These are phyloP conservation scores for Crotalus viridis DNA, from an alignment of 2,113 vertebrate genomes.

Conservation along the genomic window DNA sequence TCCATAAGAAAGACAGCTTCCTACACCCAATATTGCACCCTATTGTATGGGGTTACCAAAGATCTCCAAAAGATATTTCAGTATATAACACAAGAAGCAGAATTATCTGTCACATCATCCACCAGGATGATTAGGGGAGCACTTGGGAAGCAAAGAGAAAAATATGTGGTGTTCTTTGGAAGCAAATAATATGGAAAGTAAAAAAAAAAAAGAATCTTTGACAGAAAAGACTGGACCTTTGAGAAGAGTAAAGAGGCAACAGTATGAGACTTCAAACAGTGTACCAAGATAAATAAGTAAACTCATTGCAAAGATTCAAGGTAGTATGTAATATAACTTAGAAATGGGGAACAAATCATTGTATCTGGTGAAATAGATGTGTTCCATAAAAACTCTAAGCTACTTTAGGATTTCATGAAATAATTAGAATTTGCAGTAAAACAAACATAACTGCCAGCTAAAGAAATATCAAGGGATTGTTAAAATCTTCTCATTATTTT, in stretches of 20 bases:
- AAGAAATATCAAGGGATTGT: not conserved
- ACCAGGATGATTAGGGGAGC: not conserved
- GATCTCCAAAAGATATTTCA: not conserved
- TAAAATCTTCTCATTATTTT: not conserved
- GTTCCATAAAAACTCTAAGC: not conserved
- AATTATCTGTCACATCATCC: not conserved
- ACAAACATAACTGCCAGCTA: not conserved
- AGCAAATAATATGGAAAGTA: slow-evolving; percentile 9
- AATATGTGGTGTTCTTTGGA: slow-evolving; percentile 1
- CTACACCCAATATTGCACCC: not conserved
- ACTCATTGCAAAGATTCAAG: slow-evolving; percentile 16
- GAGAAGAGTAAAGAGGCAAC: not conserved
- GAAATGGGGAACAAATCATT: not conserved
- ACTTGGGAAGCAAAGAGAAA: not conserved
- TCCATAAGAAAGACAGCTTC: not conserved
- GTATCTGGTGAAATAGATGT: slow-evolving; percentile 1
- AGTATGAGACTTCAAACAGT: slow-evolving; percentile 24
- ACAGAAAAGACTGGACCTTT: not conserved
- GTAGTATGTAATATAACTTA: slow-evolving; percentile 14
- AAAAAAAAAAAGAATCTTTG: slow-evolving; percentile 3
- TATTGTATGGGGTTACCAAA: not conserved
- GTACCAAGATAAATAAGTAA: not conserved
- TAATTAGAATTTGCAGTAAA: not conserved
- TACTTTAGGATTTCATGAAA: not conserved
- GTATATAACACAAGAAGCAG: not conserved